These are phyloP conservation scores for Dinoponera quadriceps DNA, from an alignment of 1,140 invertebrate species.

Conservation along the genomic window DNA sequence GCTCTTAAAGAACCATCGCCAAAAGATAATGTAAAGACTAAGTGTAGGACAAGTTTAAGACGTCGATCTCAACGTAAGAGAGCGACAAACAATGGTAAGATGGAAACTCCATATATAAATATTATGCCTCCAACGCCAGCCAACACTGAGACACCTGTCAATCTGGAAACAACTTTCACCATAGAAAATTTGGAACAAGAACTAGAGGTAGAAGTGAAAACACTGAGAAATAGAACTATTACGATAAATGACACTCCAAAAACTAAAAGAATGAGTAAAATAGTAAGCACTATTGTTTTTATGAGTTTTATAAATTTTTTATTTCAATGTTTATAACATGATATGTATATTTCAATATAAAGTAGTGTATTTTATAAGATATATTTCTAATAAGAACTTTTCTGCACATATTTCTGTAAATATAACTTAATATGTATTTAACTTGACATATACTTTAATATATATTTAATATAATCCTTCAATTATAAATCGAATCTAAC, in stretches of 20 bases:
- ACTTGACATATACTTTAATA: not conserved
- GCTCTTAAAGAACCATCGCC: not conserved
- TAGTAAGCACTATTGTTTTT: conserved; percentile 6
- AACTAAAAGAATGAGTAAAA: conserved; percentile 10
- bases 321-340: not conserved
- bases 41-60: not conserved
- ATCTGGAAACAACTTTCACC: not conserved
- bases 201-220: conserved; percentile 9
- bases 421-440: too few relatives aligned
- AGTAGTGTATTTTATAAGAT: not conserved
- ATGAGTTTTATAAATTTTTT: not conserved
- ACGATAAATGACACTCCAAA: conserved; percentile 9
- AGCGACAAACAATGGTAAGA: not conserved
- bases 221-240: conserved; percentile 68
- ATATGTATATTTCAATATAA: conserved; percentile 7
- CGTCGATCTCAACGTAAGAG: conserved; percentile 1
- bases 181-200: not conserved
- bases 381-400: not conserved
- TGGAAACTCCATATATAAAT: not conserved
- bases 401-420: not conserved
- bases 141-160: not conserved
- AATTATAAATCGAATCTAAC: not conserved
- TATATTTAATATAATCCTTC: not conserved
- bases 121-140: not conserved
- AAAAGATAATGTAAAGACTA: not conserved